These are phyloP conservation scores for Bos javanicus DNA, from an alignment of 2,113 vertebrate species.

Conservation along the genomic window DNA sequence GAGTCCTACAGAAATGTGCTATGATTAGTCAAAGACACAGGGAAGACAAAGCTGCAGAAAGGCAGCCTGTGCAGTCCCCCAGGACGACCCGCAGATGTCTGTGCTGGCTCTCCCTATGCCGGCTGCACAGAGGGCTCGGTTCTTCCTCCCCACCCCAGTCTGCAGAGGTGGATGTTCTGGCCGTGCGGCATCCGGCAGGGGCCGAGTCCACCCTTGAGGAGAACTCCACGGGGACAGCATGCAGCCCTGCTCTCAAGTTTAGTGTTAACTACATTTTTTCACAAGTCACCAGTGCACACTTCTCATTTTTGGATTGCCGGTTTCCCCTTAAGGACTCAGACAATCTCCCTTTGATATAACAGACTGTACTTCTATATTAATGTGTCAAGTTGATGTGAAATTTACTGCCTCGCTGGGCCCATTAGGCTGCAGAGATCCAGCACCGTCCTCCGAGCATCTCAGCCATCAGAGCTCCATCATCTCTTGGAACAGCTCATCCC, in stretches of 20 bases:
- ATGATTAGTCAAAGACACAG: not conserved
- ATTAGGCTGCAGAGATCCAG: constrained; percentile 58
- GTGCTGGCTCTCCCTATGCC: not conserved
- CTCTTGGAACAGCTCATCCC: constrained; percentile 52
- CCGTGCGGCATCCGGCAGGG: rapidly evolving
- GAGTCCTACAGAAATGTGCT: not conserved
- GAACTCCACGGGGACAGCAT: not conserved
- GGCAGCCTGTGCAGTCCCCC: not conserved
- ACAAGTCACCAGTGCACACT: constrained; percentile 53
- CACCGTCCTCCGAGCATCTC: constrained; percentile 48
- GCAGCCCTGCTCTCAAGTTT: not conserved
- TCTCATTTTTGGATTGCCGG: constrained; percentile 76
- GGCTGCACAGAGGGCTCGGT: not conserved
- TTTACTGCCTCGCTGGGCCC: constrained; percentile 79
- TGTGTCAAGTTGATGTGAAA: constrained; percentile 80
- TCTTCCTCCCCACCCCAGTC: not conserved
- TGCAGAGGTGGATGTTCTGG: not conserved
- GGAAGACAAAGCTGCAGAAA: not conserved
- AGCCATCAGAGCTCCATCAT: constrained; percentile 56
- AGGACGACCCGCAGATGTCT: not conserved
- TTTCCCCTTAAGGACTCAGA: constrained; percentile 78
- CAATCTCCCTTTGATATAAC: constrained; percentile 81
- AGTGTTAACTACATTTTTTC: constrained; percentile 70
- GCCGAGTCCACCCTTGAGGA: not conserved
- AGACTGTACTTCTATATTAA: constrained; percentile 84